phyloP scores from a whole-genome alignment of 2,888 invertebrate species.

The Ditula angustiorana region DNA sequence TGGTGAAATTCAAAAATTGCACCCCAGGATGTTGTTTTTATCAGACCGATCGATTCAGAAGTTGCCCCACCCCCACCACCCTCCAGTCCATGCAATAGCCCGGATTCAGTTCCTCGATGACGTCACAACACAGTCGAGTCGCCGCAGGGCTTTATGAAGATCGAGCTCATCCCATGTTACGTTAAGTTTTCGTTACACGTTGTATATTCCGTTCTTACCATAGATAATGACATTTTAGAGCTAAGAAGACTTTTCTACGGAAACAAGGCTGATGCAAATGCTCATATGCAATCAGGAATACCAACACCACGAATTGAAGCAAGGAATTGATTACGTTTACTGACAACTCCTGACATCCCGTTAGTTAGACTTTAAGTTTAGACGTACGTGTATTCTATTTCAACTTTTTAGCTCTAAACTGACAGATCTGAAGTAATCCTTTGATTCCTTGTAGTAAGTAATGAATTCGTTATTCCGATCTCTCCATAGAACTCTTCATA shows the following conservation, averaged over 20 bases:
- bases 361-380: conserved; percentile 30
- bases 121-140: conserved; percentile 81
- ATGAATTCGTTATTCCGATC: conserved; percentile 82
- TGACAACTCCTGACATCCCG: conserved; percentile 17
- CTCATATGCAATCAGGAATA: too few species aligned
- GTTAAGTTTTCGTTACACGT: conserved; percentile 80
- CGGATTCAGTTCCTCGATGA: conserved; percentile 73
- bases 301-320: conserved; percentile 54
- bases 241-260: conserved; percentile 55
- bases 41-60: conserved; percentile 31
- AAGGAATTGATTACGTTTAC: conserved; percentile 66
- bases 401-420: conserved; percentile 67
- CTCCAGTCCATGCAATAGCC: conserved; percentile 75
- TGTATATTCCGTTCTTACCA: conserved; percentile 75
- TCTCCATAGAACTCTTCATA: conserved; percentile 81
- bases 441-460: conserved; percentile 81
- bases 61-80: conserved; percentile 54
- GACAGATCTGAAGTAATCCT: conserved; percentile 58
- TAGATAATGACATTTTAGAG: conserved; percentile 68
- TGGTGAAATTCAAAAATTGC: too few species aligned
- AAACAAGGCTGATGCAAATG: conserved; percentile 33
- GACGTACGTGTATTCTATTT: conserved; percentile 9
- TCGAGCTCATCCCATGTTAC: conserved; percentile 79
- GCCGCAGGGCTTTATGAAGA: conserved; percentile 82
- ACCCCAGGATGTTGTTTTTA: neutral